Evolutionary conservation across 2,888 invertebrate species (phyloP).

Genomic region (Erebia epiphron): DNA sequence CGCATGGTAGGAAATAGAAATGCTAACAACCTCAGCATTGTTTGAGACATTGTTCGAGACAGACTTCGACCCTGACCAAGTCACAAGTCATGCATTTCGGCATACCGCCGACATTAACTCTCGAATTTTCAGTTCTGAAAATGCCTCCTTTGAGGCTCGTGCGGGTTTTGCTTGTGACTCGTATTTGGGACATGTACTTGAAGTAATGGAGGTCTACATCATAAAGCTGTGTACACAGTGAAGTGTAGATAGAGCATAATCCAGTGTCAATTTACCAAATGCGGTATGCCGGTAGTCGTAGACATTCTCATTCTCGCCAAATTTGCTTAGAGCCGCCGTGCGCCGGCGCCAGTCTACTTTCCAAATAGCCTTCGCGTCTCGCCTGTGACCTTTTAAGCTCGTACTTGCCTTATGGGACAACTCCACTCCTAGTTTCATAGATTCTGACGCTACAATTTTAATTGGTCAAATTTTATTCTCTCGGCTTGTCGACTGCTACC

Average conservation of each 20-base stretch:
- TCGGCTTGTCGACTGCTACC: constrained; percentile 21
- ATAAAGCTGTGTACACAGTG: constrained; percentile 12
- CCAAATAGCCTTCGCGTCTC: constrained; percentile 80
- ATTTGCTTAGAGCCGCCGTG: constrained; percentile 66
- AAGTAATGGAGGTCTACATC: background rate
- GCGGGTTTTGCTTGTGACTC: too few species aligned
- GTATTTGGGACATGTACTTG: background rate
- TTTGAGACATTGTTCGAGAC: too few species aligned
- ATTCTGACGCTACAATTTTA: constrained; percentile 52
- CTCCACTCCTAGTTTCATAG: constrained; percentile 62
- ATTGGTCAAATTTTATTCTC: constrained; percentile 42
- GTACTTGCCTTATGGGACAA: constrained; percentile 60
- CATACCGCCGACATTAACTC: too few species aligned
- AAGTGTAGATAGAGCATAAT: constrained; percentile 22
- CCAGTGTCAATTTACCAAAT: constrained; percentile 32
- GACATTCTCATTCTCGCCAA: constrained; percentile 67
- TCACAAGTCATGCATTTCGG: too few species aligned
- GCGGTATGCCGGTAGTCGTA: constrained; percentile 39
- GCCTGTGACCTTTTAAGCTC: constrained; percentile 80
- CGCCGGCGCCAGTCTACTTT: constrained; percentile 78
- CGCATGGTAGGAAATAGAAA: too few species aligned
- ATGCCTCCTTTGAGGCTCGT: too few species aligned
- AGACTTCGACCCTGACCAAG: too few species aligned
- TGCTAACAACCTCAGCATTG: too few species aligned
- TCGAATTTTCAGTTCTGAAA: too few species aligned